These are phyloP conservation scores for Ceriagrion tenellum DNA, from an alignment of 2,888 invertebrate genomes.

Conservation along the genomic window DNA sequence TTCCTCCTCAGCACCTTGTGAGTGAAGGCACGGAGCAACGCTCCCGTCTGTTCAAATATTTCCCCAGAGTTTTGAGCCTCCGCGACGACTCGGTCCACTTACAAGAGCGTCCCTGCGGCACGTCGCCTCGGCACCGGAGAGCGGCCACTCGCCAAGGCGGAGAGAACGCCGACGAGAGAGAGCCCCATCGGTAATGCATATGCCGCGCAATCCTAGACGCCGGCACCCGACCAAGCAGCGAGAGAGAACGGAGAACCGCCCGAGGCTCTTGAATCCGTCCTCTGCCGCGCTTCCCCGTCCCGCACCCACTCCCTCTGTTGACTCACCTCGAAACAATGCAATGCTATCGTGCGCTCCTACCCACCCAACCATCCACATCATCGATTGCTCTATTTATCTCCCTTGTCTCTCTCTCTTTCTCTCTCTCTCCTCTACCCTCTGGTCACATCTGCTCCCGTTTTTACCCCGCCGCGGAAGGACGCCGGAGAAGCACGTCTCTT, in stretches of 20 bases:
- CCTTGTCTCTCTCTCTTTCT: neutral
- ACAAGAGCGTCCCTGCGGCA: neutral
- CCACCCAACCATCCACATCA: neutral
- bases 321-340: constrained; percentile 25
- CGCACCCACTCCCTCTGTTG: neutral
- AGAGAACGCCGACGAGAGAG: neutral
- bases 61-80: neutral
- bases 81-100: neutral
- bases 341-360: neutral
- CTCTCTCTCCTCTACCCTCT: neutral
- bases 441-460: neutral
- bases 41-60: neutral
- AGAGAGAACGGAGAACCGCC: neutral
- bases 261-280: neutral
- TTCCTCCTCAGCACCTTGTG: too few relatives aligned
- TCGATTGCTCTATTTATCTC: neutral
- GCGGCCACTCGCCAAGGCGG: neutral
- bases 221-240: neutral
- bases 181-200: neutral
- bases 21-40: neutral
- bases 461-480: neutral
- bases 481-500: neutral
- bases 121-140: neutral
- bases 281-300: neutral
- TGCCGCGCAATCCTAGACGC: neutral